Percentiles rank a stretch among this genome's conserved stretches.
Conservation (phyloP, 2,888 invertebrate species). For the Cecidostiba fungosa region DNA sequence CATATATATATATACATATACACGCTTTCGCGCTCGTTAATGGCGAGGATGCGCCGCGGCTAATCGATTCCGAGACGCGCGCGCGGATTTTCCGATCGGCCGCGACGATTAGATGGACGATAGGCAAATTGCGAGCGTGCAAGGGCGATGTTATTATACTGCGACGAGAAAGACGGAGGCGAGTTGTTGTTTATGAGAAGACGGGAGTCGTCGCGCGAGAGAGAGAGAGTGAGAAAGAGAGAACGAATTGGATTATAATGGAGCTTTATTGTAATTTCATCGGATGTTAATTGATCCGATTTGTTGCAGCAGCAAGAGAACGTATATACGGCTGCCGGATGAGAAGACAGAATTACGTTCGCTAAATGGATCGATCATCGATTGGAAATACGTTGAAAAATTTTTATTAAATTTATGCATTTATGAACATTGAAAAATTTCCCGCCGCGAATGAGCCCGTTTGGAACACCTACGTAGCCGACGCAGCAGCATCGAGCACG, state of each 20-base stretch:
- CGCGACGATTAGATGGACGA: slow-evolving; percentile 38
- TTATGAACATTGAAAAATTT: too few relatives aligned
- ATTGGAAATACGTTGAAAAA: background rate
- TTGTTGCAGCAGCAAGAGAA: too few relatives aligned
- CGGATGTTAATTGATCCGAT: slow-evolving; percentile 45
- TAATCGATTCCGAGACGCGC: slow-evolving; percentile 44
- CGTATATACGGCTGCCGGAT: too few relatives aligned
- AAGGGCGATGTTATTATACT: background rate
- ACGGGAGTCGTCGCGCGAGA: background rate
- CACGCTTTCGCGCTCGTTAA: slow-evolving; percentile 19
- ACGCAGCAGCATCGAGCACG: background rate
- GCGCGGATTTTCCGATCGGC: slow-evolving; percentile 46
- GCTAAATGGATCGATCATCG: background rate
- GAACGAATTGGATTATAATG: slow-evolving; percentile 29
- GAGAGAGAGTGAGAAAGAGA: too few relatives aligned
- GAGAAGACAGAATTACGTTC: too few relatives aligned
- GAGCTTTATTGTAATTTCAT: slow-evolving; percentile 43
- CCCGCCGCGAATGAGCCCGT: too few relatives aligned
- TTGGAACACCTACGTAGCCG: slow-evolving; percentile 19
- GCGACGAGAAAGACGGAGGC: background rate
- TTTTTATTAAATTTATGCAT: too few relatives aligned
- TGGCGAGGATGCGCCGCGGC: background rate
- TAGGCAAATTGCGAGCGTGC: slow-evolving; percentile 46
- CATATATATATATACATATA: background rate
- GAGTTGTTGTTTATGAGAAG: background rate